Evolutionary conservation across 2,113 vertebrate genomes (phyloP).

Genomic region (Rhodinocichla rosea): DNA sequence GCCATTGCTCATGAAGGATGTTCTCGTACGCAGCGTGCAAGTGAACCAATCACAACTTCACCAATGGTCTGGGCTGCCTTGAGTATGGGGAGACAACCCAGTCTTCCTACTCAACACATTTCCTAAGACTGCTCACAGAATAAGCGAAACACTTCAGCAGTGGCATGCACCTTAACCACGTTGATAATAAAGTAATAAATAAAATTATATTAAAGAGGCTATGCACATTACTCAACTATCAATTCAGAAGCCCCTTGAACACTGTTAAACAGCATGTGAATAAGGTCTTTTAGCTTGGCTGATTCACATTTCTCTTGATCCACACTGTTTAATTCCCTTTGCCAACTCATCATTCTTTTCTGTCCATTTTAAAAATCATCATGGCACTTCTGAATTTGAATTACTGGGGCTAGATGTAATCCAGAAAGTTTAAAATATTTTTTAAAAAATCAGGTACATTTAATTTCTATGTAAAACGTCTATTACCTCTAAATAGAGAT

Average conservation of each 20-base stretch:
- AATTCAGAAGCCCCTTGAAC: neutral
- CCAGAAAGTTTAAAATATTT: neutral
- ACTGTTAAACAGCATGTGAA: neutral
- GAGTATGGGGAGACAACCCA: neutral
- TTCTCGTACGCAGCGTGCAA: too few relatives aligned
- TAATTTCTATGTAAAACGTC: neutral
- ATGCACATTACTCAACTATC: neutral
- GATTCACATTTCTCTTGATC: too few relatives aligned
- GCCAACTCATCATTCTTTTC: neutral
- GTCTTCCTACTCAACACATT: neutral
- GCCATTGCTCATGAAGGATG: neutral
- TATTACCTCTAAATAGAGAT: neutral
- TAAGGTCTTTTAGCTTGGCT: neutral
- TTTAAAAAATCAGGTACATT: neutral
- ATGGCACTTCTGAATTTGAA: neutral
- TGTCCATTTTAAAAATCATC: neutral
- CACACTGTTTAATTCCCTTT: neutral
- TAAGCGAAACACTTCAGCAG: fast-evolving
- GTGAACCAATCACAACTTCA: neutral
- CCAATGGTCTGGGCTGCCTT: too few relatives aligned
- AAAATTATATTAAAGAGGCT: neutral
- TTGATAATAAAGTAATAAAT: neutral
- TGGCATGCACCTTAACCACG: neutral
- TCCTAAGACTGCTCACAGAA: neutral
- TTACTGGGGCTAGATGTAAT: neutral